Evolutionary conservation across 2,113 vertebrate genomes (phyloP).

Genomic region (Eolophus roseicapilla): DNA sequence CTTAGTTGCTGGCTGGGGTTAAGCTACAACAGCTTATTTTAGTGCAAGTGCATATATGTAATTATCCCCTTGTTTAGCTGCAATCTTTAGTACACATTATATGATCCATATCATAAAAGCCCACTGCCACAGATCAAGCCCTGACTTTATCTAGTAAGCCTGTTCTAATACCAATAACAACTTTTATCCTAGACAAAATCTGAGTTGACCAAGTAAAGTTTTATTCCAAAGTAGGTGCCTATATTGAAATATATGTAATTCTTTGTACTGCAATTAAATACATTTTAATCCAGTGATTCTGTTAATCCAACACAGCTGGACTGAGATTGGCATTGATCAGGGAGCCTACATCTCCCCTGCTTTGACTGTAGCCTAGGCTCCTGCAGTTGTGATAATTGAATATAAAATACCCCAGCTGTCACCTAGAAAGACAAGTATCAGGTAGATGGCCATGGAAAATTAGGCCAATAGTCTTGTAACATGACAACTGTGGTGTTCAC

Average conservation of each 20-base stretch:
- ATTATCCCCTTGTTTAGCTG: background rate
- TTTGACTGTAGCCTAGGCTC: background rate
- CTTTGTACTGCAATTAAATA: background rate
- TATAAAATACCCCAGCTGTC: background rate
- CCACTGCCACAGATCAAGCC: background rate
- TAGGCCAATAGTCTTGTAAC: background rate
- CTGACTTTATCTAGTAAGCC: background rate
- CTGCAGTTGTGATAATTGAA: background rate
- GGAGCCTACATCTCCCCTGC: background rate
- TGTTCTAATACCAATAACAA: background rate
- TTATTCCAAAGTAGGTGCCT: background rate
- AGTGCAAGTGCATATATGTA: background rate
- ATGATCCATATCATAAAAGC: background rate
- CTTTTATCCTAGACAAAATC: background rate
- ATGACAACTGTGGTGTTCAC: background rate
- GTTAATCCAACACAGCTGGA: background rate
- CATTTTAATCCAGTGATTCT: background rate
- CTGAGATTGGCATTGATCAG: background rate
- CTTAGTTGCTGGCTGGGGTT: background rate
- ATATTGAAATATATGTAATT: background rate
- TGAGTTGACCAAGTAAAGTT: background rate
- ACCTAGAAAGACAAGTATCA: background rate
- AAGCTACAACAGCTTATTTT: background rate
- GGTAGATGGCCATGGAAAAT: background rate
- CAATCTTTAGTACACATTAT: background rate